Evolutionary conservation across 2,797 vertebrate genomes (phyloP).

Genomic region (Anolis apletophallus): DNA sequence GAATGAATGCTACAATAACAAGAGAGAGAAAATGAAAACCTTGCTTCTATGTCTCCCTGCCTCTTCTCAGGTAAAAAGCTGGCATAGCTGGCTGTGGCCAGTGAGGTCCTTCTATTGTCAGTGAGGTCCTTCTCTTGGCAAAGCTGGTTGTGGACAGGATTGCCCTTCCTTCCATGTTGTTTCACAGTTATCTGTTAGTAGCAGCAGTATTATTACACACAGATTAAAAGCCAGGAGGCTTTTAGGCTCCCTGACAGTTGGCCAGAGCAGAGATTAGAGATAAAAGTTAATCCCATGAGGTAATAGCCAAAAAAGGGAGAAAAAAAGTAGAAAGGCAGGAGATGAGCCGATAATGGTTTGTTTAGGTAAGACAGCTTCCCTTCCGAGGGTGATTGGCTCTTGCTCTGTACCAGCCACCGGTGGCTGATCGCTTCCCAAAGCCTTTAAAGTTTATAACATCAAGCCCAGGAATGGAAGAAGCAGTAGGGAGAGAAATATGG

Average conservation of each 20-base stretch:
- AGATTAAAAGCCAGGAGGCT: conserved; percentile 71
- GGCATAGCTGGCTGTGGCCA: conserved; percentile 48
- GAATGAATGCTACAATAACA: not conserved
- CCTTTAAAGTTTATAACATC: conserved; percentile 36
- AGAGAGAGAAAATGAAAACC: not conserved
- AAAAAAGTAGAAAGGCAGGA: conserved; percentile 63
- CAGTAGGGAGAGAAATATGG: conserved; percentile 32
- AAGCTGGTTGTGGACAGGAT: conserved; percentile 26
- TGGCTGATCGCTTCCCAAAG: conserved; percentile 52
- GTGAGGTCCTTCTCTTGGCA: conserved; percentile 23
- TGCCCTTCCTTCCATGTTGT: conserved; percentile 66
- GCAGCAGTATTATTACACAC: conserved; percentile 70
- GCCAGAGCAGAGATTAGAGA: conserved; percentile 74
- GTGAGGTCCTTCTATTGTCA: conserved; percentile 37
- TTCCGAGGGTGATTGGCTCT: conserved; percentile 52
- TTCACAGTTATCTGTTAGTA: conserved; percentile 71
- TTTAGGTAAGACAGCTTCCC: conserved; percentile 67
- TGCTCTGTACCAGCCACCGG: conserved; percentile 34
- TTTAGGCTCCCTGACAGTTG: conserved; percentile 74
- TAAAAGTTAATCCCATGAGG: conserved; percentile 70
- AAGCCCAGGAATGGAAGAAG: conserved; percentile 23
- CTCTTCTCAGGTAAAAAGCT: conserved; percentile 47
- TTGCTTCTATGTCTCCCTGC: not conserved
- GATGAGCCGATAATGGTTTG: conserved; percentile 72
- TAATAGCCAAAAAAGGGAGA: conserved; percentile 66